A percentile compares a stretch with the other conserved stretches of the same genome.
phyloP scores from a whole-genome alignment of 1,140 invertebrate genomes.

The Drosophila azteca region DNA sequence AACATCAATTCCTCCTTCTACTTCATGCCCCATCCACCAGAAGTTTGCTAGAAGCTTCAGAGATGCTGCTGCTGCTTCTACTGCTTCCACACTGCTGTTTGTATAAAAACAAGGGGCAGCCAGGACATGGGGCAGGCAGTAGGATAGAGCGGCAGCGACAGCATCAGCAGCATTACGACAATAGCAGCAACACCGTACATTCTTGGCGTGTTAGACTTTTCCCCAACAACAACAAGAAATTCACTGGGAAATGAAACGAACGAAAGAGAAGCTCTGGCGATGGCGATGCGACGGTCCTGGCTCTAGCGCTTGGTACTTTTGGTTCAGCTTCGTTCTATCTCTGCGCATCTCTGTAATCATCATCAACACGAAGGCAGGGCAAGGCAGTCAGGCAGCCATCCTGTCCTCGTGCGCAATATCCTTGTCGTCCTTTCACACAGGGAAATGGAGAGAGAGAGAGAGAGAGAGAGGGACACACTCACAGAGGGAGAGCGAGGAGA shows the following conservation, averaged over 20 bases:
- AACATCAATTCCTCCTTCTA: conserved; percentile 45
- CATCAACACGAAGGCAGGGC: conserved; percentile 75
- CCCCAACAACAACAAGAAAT: conserved; percentile 62
- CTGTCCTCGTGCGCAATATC: conserved; percentile 80
- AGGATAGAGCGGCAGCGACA: conserved; percentile 41
- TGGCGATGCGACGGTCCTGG: conserved; percentile 3
- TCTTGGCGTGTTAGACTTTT: conserved; percentile 79
- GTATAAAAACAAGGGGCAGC: conserved; percentile 63
- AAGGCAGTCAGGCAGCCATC: conserved; percentile 69
- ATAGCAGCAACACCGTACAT: conserved; percentile 67
- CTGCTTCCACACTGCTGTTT: conserved; percentile 51
- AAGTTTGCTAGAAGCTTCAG: conserved; percentile 52
- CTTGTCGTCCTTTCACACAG: conserved; percentile 72
- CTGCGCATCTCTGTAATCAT: conserved; percentile 80
- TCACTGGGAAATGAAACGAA: conserved; percentile 45
- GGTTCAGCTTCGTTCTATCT: conserved; percentile 67
- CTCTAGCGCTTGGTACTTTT: conserved; percentile 21
- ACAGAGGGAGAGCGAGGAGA: conserved; percentile 8
- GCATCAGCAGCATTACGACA: conserved; percentile 27
- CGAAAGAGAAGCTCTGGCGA: conserved; percentile 38
- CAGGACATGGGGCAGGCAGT: conserved; percentile 22
- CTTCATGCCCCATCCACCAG: conserved; percentile 20
- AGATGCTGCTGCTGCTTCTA: conserved; percentile 23
- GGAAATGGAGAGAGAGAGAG: conserved; percentile 4
- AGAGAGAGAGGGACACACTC: conserved; percentile 10